Conservation (phyloP, 2,113 vertebrate species). For the Tapirus terrestris region DNA sequence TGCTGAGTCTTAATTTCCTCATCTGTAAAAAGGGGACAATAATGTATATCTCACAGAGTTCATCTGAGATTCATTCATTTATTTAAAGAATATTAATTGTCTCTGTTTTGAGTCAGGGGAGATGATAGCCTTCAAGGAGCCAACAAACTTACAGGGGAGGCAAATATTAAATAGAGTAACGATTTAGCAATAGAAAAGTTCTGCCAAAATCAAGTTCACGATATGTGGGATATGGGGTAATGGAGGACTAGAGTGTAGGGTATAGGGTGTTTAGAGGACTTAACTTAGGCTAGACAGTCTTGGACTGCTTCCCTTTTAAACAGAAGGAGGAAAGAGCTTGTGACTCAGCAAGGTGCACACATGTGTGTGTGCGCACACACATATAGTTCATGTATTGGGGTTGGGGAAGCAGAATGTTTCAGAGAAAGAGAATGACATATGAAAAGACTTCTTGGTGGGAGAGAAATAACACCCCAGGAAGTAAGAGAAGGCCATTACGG, state of each 20-base stretch:
- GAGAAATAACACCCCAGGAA: background rate
- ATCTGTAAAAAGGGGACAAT: background rate
- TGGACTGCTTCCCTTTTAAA: background rate
- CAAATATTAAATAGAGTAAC: background rate
- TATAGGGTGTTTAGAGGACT: background rate
- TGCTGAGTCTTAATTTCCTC: background rate
- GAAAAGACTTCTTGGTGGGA: background rate
- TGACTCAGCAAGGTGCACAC: background rate
- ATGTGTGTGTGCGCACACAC: no score
- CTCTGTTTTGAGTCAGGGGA: background rate
- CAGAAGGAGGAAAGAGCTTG: background rate
- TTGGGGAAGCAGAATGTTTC: background rate
- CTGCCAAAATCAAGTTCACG: background rate
- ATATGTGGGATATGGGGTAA: background rate
- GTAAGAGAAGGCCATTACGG: background rate
- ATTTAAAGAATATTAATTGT: background rate
- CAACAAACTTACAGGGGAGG: background rate
- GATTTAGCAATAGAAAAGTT: background rate
- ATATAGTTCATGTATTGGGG: background rate
- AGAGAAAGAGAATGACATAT: background rate
- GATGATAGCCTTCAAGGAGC: background rate
- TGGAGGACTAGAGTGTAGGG: background rate
- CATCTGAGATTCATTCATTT: background rate
- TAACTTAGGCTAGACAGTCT: background rate
- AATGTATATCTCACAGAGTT: background rate